phyloP scores from a whole-genome alignment of 2,888 invertebrate species.

The Lissonota sp. region DNA sequence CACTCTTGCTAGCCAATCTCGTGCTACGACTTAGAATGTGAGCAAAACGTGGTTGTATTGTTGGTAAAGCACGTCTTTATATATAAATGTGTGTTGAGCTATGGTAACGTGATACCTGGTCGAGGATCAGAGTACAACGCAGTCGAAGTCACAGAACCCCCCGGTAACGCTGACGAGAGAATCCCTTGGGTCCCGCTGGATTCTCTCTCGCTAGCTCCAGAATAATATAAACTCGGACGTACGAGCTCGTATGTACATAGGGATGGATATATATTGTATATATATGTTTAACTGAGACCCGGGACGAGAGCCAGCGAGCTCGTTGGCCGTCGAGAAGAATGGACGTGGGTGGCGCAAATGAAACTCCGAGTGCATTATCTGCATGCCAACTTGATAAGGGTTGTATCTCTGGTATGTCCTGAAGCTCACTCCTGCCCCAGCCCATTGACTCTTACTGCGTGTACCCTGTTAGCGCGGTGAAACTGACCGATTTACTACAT shows the following conservation, averaged over 20 bases:
- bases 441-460: constrained; percentile 5
- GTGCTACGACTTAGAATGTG: constrained; percentile 38
- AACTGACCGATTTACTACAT: neutral
- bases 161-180: constrained; percentile 54
- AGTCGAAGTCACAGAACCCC: constrained; percentile 49
- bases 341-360: constrained; percentile 64
- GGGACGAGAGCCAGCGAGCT: constrained; percentile 51
- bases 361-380: constrained; percentile 66
- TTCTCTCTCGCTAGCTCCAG: constrained; percentile 47
- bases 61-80: constrained; percentile 28
- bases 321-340: constrained; percentile 63
- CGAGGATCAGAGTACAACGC: constrained; percentile 29
- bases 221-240: constrained; percentile 61
- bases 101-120: constrained; percentile 58
- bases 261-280: no score
- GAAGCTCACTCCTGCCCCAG: constrained; percentile 17
- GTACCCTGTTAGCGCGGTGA: neutral
- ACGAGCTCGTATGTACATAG: constrained; percentile 31
- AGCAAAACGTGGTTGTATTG: constrained; percentile 24
- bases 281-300: neutral
- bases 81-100: constrained; percentile 34
- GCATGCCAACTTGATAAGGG: constrained; percentile 66
- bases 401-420: constrained; percentile 38
- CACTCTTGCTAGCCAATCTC: constrained; percentile 43
- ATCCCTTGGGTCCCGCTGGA: constrained; percentile 51